Percentiles rank a stretch among this genome's conserved stretches.
Evolutionary conservation across 2,888 invertebrate species (phyloP).

Genomic region (Electrophaes corylata): DNA sequence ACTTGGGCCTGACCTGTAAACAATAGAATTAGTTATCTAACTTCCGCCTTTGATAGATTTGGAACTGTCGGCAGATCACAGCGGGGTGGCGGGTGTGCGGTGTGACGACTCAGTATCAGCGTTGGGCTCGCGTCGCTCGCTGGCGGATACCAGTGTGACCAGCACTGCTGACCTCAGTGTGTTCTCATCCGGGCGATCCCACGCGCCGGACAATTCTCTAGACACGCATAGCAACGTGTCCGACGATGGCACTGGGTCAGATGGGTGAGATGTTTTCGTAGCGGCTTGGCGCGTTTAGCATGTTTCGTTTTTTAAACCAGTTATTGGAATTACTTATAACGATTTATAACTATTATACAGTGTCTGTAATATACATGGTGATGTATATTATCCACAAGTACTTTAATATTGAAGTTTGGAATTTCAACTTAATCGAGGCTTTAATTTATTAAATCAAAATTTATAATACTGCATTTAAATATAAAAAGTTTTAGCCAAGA

Average conservation of each 20-base stretch:
- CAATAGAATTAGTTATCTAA: not conserved
- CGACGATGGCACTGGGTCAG: conserved; percentile 88
- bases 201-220: conserved; percentile 89
- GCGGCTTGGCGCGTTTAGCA: conserved; percentile 44
- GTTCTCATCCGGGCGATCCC: conserved; percentile 89
- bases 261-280: conserved; percentile 82
- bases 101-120: conserved; percentile 88
- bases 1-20: not conserved
- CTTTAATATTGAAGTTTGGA: too few relatives aligned
- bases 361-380: too few relatives aligned
- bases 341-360: too few relatives aligned
- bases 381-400: too few relatives aligned
- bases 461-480: too few relatives aligned
- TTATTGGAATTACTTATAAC: too few relatives aligned
- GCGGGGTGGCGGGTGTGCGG: conserved; percentile 67
- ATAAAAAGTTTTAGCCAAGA: too few relatives aligned
- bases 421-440: too few relatives aligned
- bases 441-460: too few relatives aligned
- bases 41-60: conserved; percentile 16
- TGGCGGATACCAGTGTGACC: conserved; percentile 93
- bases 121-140: conserved; percentile 89
- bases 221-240: conserved; percentile 91
- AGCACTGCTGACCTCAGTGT: conserved; percentile 93
- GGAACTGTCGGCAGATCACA: conserved; percentile 60
- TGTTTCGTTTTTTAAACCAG: too few relatives aligned